Conservation (phyloP, 2,797 vertebrate species). For the Pseudochirops cupreus region DNA sequence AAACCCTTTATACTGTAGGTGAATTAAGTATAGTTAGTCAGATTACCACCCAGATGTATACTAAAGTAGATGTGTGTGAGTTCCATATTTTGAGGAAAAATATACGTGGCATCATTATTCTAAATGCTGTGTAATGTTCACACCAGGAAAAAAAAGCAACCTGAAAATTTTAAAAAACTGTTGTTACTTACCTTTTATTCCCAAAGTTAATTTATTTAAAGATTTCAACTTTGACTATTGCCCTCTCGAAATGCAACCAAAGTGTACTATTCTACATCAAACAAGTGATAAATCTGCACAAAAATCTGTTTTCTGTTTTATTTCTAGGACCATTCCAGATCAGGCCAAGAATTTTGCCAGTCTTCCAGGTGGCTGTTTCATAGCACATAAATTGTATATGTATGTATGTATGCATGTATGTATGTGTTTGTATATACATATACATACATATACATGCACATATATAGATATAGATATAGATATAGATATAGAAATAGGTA, state of each 20-base stretch:
- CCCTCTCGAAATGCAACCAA: neutral
- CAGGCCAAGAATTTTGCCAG: neutral
- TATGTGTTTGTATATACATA: too few relatives aligned
- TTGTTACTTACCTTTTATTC: conserved; percentile 45
- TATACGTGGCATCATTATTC: neutral
- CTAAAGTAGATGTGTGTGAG: neutral
- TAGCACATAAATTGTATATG: neutral
- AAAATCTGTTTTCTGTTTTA: neutral
- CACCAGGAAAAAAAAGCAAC: neutral
- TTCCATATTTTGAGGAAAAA: neutral
- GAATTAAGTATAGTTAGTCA: conserved; percentile 51
- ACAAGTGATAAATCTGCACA: neutral
- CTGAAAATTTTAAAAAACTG: neutral
- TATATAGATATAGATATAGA: too few relatives aligned
- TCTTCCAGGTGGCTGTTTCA: neutral
- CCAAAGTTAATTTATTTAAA: conserved; percentile 26
- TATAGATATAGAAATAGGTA: too few relatives aligned
- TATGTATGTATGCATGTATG: too few relatives aligned
- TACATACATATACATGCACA: too few relatives aligned
- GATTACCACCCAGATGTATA: neutral
- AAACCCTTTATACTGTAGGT: conserved; percentile 13
- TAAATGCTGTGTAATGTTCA: neutral
- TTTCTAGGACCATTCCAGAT: neutral
- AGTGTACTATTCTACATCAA: neutral
- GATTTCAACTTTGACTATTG: conserved; percentile 1